Conservation (phyloP, 1,140 invertebrate genomes). For the silkworm (Bombyx mori) region ASM3026992v2 NC_085130.1:11386501-11387000, state of each 20-base stretch:
- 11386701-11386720: conserved; percentile 52
- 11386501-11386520: conserved; percentile 58
- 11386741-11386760: conserved; percentile 49
- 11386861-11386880: conserved; percentile 53
- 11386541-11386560: conserved; percentile 58
- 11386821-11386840: conserved; percentile 55
- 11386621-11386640: conserved; percentile 52
- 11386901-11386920: conserved; percentile 49
- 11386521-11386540: conserved; percentile 56
- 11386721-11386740: conserved; percentile 41
- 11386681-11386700: conserved; percentile 55
- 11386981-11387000: conserved; percentile 48
- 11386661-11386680: conserved; percentile 54
- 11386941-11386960: conserved; percentile 49
- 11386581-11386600: conserved; percentile 43
- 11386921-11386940: conserved; percentile 43
- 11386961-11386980: conserved; percentile 50
- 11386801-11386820: conserved; percentile 52
- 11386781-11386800: conserved; percentile 46
- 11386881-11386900: conserved; percentile 33
- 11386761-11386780: conserved; percentile 53
- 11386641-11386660: conserved; percentile 55
- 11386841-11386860: conserved; percentile 52
- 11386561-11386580: conserved; percentile 47
- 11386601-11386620: conserved; percentile 41